Conservation (phyloP, 2,888 invertebrate species). For the Trichacis sp. region DNA sequence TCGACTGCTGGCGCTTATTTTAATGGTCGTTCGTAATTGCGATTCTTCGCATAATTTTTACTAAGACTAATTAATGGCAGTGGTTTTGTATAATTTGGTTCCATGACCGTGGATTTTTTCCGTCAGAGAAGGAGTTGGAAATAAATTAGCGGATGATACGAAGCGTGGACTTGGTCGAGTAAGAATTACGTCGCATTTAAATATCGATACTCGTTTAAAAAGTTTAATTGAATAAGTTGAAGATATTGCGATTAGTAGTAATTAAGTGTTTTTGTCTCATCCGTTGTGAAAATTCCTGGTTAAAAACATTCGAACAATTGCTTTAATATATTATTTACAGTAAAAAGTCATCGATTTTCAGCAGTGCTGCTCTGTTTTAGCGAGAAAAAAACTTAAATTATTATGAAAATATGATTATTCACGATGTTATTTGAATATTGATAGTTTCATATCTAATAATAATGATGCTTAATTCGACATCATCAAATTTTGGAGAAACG, state of each 20-base stretch:
- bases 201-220: not conserved
- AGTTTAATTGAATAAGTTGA: not conserved
- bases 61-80: constrained; percentile 68
- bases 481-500: too few relatives aligned
- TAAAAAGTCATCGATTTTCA: too few relatives aligned
- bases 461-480: too few relatives aligned
- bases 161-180: constrained; percentile 13
- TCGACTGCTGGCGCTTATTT: constrained; percentile 8
- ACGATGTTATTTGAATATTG: too few relatives aligned
- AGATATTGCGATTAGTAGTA: not conserved
- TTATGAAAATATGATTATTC: too few relatives aligned
- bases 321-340: too few relatives aligned
- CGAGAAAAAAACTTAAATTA: too few relatives aligned
- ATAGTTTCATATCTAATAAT: too few relatives aligned
- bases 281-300: too few relatives aligned
- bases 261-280: not conserved
- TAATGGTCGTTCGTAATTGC: constrained; percentile 61
- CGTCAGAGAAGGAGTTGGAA: constrained; percentile 24
- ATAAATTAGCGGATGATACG: constrained; percentile 47
- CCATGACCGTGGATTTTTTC: constrained; percentile 40
- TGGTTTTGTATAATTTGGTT: constrained; percentile 62
- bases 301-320: too few relatives aligned
- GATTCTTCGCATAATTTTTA: constrained; percentile 66
- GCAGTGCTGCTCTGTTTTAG: too few relatives aligned
- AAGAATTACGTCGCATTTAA: constrained; percentile 21